Conservation (phyloP, 2,113 vertebrate species). For the Fregata magnificens region DNA sequence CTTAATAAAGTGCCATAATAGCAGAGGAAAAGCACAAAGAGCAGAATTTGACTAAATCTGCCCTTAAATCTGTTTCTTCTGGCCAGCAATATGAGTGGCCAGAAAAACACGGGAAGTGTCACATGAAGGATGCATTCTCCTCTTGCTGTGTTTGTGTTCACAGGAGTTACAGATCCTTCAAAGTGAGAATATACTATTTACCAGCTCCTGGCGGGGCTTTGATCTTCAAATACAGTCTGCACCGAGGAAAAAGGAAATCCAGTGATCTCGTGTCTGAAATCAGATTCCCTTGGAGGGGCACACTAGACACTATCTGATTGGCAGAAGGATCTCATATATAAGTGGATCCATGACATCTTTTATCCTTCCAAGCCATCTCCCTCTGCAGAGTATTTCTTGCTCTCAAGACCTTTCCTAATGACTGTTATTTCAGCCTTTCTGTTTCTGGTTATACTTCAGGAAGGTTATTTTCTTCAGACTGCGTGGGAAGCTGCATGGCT, state of each 20-base stretch:
- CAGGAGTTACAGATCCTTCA: conserved; percentile 42
- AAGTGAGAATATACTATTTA: conserved; percentile 69
- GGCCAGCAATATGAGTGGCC: conserved; percentile 62
- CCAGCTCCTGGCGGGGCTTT: conserved; percentile 71
- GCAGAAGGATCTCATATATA: conserved; percentile 18
- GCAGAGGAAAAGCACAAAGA: conserved; percentile 46
- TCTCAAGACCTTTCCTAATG: background rate
- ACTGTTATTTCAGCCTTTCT: background rate
- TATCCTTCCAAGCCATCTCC: background rate
- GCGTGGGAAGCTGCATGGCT: background rate
- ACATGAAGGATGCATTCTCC: conserved; percentile 68
- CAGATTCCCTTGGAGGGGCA: conserved; percentile 25
- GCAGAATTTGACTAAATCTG: conserved; percentile 61
- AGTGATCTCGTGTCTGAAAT: conserved; percentile 63
- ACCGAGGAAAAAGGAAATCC: conserved; percentile 72
- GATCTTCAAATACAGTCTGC: conserved; percentile 74
- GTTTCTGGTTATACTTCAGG: background rate
- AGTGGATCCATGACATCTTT: background rate
- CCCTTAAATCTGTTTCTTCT: conserved; percentile 55
- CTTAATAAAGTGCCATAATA: conserved; percentile 45
- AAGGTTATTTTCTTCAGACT: background rate
- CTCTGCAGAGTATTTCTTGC: background rate
- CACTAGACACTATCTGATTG: conserved; percentile 54
- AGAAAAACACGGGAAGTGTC: conserved; percentile 37
- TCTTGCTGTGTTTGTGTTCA: conserved; percentile 60